Base-by-base conservation (phyloP, 2,888 invertebrate species). In the Heliconius aoede region DNA sequence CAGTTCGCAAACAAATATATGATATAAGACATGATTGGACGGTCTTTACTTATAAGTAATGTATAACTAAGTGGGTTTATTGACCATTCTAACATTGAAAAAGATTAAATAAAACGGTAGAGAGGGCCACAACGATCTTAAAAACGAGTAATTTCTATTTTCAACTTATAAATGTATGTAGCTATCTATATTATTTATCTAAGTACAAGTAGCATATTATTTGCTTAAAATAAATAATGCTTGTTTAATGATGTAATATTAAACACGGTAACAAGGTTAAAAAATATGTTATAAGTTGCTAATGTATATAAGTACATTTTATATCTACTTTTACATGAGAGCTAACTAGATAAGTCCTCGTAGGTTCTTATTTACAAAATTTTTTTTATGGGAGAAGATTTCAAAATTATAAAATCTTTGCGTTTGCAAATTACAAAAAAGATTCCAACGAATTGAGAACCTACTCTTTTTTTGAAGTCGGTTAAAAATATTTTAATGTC, bases 1-100 rank as follows among this genome's bases (percentile, higher is more conserved):
- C 85, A 87, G 86, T 83, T 84, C 73, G 84, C 85, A 89, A 89
- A 89, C 58, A 89, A 89, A 77, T 74, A 9, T 32, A 2, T 32
- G 76, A 76, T 77, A 72, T 64, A 67, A 73, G 76, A 75, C 32
- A 8, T 46, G 46, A 46, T 46, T 24, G 71, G 28, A 51, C 30
- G 26, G 46, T 77, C 28, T 1, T 5, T 80, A 78, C 77, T 81
- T 79, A 82, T 74, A 71, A 67, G 74, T 58, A 58, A 77, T 72
- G 73, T 79, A 81, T 83, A 78, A n/a, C n/a, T 76, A 79, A 77
- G 76, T 68, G 68, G 75, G 71, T 60, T 62, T 74, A 67, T 67
- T 62, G 72, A 73, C 40, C 72, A 51, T 60, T 65, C 58, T 78
- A 67, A 69, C 64, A 78, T 76, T 76, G 72, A 76, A 71, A 72